A percentile compares a stretch with the other conserved stretches of the same genome.
phyloP scores from a whole-genome alignment of 2,797 vertebrate genomes.

The Schizopygopsis malacanthus region DNA sequence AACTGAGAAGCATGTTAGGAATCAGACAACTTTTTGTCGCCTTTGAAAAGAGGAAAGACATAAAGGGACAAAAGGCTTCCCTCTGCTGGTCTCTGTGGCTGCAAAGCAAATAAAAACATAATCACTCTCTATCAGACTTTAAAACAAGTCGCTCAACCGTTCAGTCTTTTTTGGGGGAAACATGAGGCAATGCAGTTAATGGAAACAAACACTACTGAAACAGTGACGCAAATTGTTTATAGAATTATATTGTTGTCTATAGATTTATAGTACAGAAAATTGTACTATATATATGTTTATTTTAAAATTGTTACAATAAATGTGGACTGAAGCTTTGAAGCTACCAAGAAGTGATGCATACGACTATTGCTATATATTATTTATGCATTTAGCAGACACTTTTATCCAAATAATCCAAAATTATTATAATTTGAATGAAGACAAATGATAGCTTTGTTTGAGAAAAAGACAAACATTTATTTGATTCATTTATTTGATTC shows the following conservation, averaged over 20 bases:
- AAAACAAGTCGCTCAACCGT: background rate
- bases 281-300: background rate
- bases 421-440: background rate
- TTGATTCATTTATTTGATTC: background rate
- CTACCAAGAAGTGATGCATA: background rate
- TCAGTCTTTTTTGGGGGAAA: background rate
- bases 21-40: conserved; percentile 45
- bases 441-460: background rate
- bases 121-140: conserved; percentile 48
- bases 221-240: background rate
- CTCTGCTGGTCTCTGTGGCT: conserved; percentile 59
- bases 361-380: background rate
- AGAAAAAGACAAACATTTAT: background rate
- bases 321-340: background rate
- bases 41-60: conserved; percentile 59
- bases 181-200: background rate
- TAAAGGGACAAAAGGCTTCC: conserved; percentile 73
- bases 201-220: background rate
- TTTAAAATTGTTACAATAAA: background rate
- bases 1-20: conserved; percentile 66
- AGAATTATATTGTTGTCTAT: background rate
- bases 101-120: conserved; percentile 70
- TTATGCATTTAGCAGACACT: too few species aligned
- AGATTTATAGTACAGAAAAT: background rate
- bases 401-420: too few species aligned